Evolutionary conservation across 2,113 vertebrate genomes (phyloP).

Genomic region (Ophthalmolycus amberensis): DNA sequence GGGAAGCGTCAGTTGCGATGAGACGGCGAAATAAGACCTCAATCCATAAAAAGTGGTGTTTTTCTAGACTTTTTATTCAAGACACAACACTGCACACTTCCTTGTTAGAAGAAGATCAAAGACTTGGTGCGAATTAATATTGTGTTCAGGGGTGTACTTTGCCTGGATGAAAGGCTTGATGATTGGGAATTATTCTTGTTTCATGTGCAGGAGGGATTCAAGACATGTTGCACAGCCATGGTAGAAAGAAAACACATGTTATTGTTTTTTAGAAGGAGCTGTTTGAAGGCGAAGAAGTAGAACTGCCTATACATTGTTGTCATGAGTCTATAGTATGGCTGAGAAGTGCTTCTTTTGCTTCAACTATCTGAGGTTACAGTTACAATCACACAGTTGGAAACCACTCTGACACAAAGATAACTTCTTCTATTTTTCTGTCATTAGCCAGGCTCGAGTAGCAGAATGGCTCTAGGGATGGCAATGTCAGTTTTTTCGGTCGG

Average conservation of each 20-base stretch:
- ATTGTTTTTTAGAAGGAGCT: neutral
- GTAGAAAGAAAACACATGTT: neutral
- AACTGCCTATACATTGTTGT: neutral
- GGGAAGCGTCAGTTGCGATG: neutral
- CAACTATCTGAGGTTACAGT: neutral
- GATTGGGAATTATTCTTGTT: conserved; percentile 50
- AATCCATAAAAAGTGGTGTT: conserved; percentile 53
- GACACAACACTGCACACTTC: conserved; percentile 20
- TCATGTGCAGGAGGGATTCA: conserved; percentile 21
- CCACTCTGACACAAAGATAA: neutral
- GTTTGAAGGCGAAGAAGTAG: neutral
- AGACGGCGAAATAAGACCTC: conserved; percentile 48
- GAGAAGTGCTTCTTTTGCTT: neutral
- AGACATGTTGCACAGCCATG: conserved; percentile 23
- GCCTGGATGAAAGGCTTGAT: conserved; percentile 69
- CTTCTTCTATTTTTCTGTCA: neutral
- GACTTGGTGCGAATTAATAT: conserved; percentile 57
- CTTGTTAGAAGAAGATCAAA: conserved; percentile 67
- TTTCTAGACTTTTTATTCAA: conserved; percentile 34
- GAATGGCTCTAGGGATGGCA: neutral
- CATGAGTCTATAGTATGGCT: neutral
- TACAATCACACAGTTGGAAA: neutral
- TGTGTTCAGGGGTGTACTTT: conserved; percentile 57
- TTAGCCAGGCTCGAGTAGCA: neutral
- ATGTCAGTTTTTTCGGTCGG: neutral